A percentile compares a stretch with the other conserved stretches of the same genome.
These are phyloP conservation scores for Drosophila prosaltans DNA, from an alignment of 1,140 invertebrate genomes.

Conservation along the genomic window DNA sequence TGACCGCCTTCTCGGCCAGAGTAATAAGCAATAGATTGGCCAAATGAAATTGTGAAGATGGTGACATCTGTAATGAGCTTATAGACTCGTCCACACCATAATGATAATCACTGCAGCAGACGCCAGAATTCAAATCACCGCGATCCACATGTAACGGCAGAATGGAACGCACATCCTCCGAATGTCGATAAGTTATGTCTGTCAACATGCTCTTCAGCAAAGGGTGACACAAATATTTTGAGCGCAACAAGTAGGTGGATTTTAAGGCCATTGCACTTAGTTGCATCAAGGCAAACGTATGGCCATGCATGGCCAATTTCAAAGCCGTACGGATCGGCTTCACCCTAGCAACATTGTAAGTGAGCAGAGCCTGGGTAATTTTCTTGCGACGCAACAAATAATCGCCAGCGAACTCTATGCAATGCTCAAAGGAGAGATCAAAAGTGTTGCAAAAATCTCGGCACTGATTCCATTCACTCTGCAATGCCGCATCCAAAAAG, in stretches of 20 bases:
- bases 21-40: conserved; percentile 81
- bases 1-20: conserved; percentile 76
- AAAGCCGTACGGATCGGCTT: conserved; percentile 88
- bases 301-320: conserved; percentile 89
- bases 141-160: conserved; percentile 42
- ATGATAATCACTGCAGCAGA: conserved; percentile 71
- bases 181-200: conserved; percentile 74
- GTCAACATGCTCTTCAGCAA: conserved; percentile 63
- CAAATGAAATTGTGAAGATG: conserved; percentile 82
- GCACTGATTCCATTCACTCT: conserved; percentile 72
- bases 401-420: conserved; percentile 90
- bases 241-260: conserved; percentile 70
- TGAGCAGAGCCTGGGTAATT: conserved; percentile 87
- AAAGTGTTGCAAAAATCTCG: conserved; percentile 84
- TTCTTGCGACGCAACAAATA: conserved; percentile 86
- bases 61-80: conserved; percentile 79
- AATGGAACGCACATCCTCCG: conserved; percentile 72
- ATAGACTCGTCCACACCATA: conserved; percentile 78
- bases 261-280: conserved; percentile 80
- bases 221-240: conserved; percentile 61
- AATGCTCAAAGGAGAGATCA: conserved; percentile 87
- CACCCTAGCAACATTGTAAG: conserved; percentile 90
- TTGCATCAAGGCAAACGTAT: conserved; percentile 87
- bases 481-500: conserved; percentile 85
- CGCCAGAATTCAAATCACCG: conserved; percentile 57